Conservation (phyloP, 2,113 vertebrate genomes). For the Anguilla japonica region DNA sequence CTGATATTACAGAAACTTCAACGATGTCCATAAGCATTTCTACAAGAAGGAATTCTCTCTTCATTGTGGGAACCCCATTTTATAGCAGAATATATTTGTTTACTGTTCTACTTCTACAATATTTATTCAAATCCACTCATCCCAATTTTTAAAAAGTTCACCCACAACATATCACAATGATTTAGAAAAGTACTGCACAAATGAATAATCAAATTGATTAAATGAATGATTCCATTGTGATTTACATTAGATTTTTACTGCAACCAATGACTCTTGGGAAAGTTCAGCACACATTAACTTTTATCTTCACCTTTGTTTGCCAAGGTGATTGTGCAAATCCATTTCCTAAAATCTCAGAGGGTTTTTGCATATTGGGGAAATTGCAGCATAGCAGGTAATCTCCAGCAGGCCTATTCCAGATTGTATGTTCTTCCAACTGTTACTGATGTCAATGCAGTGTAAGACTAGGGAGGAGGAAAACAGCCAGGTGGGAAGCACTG, state of each 20-base stretch:
- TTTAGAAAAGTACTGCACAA: not conserved
- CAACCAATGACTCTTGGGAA: not conserved
- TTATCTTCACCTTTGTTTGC: not conserved
- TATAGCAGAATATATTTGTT: not conserved
- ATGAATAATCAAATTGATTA: not conserved
- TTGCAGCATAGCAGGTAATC: not conserved
- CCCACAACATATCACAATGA: not conserved
- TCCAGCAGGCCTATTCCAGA: not conserved
- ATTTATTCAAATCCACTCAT: too few species aligned
- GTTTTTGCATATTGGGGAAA: not conserved
- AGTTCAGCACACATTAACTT: not conserved
- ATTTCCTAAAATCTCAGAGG: not conserved
- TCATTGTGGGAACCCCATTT: too few species aligned
- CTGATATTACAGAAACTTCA: constrained; percentile 5
- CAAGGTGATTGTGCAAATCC: not conserved
- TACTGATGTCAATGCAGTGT: not conserved
- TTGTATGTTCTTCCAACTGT: not conserved
- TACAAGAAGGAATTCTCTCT: not conserved
- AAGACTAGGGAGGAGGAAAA: not conserved
- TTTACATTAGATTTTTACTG: not conserved
- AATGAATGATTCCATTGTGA: not conserved
- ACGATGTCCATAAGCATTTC: not conserved
- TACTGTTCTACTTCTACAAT: too few species aligned
- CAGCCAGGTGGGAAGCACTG: not conserved
- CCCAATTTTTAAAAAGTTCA: too few species aligned